Base-by-base conservation (phyloP, 2,113 vertebrate species). In the Peromyscus californicus region DNA sequence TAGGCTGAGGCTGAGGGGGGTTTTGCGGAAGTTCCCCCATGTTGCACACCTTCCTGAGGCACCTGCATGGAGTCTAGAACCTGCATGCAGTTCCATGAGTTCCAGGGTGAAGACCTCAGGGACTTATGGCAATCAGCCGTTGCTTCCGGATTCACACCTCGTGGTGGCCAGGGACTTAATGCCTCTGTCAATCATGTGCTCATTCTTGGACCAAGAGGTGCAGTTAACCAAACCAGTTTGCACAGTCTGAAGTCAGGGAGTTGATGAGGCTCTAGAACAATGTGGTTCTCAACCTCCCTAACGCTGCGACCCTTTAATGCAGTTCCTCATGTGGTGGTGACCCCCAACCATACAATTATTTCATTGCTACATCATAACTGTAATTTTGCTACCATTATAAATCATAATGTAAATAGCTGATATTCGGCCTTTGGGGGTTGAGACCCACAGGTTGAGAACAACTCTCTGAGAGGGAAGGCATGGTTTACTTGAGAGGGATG, bases 11-110 rank as follows among this genome's bases (percentile, higher is more conserved):
- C 21, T 29, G 1, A 2, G 54, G n/a, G 1, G 0, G n/a, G 22
- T 33, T 59, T 89, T 48, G 24, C 45, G 26, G 31, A 76, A 39
- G 12, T 69, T 36, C n/a, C 33, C 33, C 26, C 0, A 0, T 8
- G 26, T 16, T 26, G 22, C 7, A 29, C 33, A 3, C 9, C 29
- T 83, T 39, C n/a, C 86, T 59, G 36, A 29, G 61, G 36, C 51
- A 72, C 39, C 59, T 83, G 39, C 31, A 22, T 24, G 45, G n/a
- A 84, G 36, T 17, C 82, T 24, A 85, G n/a, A 85, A 24, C 13
- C 57, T 31, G 59, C 0, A 2, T 19, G 11, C 54, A n/a, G 11
- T 24, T n/a, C 87, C 39, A 31, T 39, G 0, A 54, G n/a, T 75
- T 83, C 54, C 0, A 0, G 5, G 10, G 83, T 57, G 70, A 72